These are phyloP conservation scores for Corvus moneduloides DNA, from an alignment of 2,113 vertebrate genomes.

Conservation along the genomic window DNA sequence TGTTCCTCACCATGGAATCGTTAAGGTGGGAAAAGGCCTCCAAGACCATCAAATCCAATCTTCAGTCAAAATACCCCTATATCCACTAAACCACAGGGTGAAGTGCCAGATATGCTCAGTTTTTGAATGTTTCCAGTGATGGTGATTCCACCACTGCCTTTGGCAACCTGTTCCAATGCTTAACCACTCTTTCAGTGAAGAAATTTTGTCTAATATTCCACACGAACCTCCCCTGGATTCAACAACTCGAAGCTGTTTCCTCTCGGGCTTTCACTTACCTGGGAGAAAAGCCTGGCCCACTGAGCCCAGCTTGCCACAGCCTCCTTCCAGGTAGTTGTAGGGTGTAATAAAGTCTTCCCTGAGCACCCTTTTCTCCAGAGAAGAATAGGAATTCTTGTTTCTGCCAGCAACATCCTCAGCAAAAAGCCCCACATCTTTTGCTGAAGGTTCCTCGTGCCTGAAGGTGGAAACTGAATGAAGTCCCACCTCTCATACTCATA, in stretches of 20 bases:
- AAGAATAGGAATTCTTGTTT: not conserved
- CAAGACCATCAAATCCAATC: not conserved
- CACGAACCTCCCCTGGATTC: not conserved
- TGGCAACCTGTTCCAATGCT: not conserved
- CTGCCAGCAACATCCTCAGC: not conserved
- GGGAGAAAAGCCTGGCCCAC: not conserved
- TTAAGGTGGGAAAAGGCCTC: not conserved
- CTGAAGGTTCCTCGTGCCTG: not conserved
- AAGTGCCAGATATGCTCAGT: not conserved
- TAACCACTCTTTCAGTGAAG: not conserved
- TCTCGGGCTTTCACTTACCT: not conserved
- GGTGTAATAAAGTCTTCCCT: not conserved
- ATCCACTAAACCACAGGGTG: not conserved
- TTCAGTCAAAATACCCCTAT: not conserved
- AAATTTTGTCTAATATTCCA: not conserved
- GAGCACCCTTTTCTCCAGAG: not conserved
- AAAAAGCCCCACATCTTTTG: not conserved
- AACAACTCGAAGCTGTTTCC: not conserved
- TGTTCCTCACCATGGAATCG: not conserved
- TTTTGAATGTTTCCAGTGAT: not conserved
- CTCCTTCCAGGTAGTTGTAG: not conserved
- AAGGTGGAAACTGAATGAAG: not conserved
- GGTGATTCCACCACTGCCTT: not conserved
- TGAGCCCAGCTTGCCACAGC: not conserved
- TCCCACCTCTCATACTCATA: not conserved